phyloP scores from a whole-genome alignment of 2,113 vertebrate species.

The Dryoscopus gambensis region DNA sequence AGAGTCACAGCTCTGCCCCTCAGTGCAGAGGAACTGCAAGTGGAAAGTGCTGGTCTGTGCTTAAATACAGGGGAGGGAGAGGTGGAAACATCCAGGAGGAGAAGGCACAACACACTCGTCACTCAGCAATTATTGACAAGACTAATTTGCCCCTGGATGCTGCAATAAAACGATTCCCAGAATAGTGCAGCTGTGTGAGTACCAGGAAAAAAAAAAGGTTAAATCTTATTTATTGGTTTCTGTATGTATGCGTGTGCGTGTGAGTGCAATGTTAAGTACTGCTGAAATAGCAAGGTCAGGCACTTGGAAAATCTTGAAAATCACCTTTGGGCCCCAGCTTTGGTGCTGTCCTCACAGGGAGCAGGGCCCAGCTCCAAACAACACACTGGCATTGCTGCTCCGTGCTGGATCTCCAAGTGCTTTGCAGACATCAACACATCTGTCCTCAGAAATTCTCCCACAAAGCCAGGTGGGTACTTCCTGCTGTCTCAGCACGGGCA shows the following conservation, averaged over 20 bases:
- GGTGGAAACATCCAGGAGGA: not conserved
- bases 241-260: not conserved
- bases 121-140: slow-evolving; percentile 52
- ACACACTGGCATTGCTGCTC: not conserved
- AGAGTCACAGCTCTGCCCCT: not conserved
- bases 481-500: not conserved
- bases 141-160: slow-evolving; percentile 56
- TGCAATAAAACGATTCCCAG: slow-evolving; percentile 46
- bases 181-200: slow-evolving; percentile 57
- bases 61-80: not conserved
- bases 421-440: not conserved
- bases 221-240: slow-evolving; percentile 8
- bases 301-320: not conserved
- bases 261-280: not conserved
- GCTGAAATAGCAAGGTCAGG: not conserved
- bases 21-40: not conserved
- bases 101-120: not conserved
- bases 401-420: not conserved
- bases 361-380: not conserved
- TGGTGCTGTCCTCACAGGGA: not conserved
- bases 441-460: not conserved
- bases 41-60: not conserved
- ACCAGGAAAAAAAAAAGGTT: slow-evolving; percentile 55
- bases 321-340: not conserved
- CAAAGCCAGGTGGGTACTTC: not conserved